These are phyloP conservation scores for Pollenia labialis DNA, from an alignment of 2,888 invertebrate species.

Conservation along the genomic window DNA sequence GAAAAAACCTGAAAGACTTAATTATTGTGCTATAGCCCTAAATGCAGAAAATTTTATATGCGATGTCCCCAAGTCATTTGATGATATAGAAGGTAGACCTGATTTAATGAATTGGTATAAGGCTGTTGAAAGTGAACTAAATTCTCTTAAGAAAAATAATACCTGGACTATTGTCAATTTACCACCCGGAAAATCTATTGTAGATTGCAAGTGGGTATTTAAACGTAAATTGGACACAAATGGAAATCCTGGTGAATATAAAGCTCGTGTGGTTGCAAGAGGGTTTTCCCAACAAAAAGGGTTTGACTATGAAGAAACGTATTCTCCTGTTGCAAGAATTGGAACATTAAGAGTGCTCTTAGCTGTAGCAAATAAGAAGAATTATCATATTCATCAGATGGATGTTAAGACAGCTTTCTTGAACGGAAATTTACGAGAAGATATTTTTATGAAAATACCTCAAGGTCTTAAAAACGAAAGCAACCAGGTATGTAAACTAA, in stretches of 20 bases:
- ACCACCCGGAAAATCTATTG: slow-evolving; percentile 24
- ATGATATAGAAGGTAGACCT: too few species aligned
- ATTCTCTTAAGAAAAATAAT: too few species aligned
- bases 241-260: slow-evolving; percentile 10
- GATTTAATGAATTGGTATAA: too few species aligned
- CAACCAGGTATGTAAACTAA: too few species aligned
- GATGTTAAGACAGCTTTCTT: slow-evolving; percentile 33
- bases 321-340: slow-evolving; percentile 32
- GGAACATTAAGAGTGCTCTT: slow-evolving; percentile 9
- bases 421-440: too few species aligned
- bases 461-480: too few species aligned
- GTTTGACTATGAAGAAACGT: slow-evolving; percentile 45
- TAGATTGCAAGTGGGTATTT: slow-evolving; percentile 43
- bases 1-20: too few species aligned
- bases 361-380: background rate
- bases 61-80: too few species aligned
- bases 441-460: too few species aligned
- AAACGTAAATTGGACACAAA: slow-evolving; percentile 22
- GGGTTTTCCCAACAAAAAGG: slow-evolving; percentile 23
- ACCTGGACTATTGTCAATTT: background rate
- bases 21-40: too few species aligned
- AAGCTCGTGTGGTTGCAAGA: slow-evolving; percentile 57
- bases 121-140: too few species aligned
- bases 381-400: slow-evolving; percentile 19
- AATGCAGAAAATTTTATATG: too few species aligned